phyloP scores from a whole-genome alignment of 2,888 invertebrate species.

The Apodemia duryi region DNA sequence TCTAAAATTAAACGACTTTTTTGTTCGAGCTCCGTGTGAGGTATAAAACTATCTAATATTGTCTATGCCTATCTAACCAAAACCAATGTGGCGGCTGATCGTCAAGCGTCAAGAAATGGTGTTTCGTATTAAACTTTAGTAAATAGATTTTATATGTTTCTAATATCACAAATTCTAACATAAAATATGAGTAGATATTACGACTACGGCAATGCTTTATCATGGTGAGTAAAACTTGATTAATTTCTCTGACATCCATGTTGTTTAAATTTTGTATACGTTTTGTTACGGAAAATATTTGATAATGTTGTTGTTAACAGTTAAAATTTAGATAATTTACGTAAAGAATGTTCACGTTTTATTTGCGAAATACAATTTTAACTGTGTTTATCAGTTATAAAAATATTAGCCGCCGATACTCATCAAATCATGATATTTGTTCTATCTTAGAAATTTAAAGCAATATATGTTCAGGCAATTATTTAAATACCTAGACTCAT shows the following conservation, averaged over 20 bases:
- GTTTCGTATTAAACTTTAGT: slow-evolving; percentile 58
- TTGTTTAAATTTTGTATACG: slow-evolving; percentile 64
- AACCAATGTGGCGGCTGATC: slow-evolving; percentile 70
- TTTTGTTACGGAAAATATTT: slow-evolving; percentile 43
- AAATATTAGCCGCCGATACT: neutral
- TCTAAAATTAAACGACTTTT: neutral
- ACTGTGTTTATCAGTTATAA: neutral
- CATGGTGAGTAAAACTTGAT: slow-evolving; percentile 66
- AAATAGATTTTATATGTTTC: slow-evolving; percentile 49
- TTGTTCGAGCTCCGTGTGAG: slow-evolving; percentile 16
- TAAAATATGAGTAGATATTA: slow-evolving; percentile 76
- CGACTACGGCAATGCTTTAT: slow-evolving; percentile 76
- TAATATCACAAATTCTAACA: slow-evolving; percentile 52
- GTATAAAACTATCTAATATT: slow-evolving; percentile 31
- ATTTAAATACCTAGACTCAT: neutral
- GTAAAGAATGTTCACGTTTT: neutral
- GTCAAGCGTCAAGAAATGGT: slow-evolving; percentile 68
- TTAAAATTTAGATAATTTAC: neutral
- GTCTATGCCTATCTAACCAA: slow-evolving; percentile 50
- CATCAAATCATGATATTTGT: neutral
- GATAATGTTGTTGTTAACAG: neutral
- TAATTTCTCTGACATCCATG: slow-evolving; percentile 59
- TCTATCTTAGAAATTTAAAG: neutral
- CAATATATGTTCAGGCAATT: no score
- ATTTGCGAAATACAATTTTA: neutral